These are phyloP conservation scores for Chlorospingus semifuscus DNA, from an alignment of 2,797 vertebrate species.

Conservation along the genomic window DNA sequence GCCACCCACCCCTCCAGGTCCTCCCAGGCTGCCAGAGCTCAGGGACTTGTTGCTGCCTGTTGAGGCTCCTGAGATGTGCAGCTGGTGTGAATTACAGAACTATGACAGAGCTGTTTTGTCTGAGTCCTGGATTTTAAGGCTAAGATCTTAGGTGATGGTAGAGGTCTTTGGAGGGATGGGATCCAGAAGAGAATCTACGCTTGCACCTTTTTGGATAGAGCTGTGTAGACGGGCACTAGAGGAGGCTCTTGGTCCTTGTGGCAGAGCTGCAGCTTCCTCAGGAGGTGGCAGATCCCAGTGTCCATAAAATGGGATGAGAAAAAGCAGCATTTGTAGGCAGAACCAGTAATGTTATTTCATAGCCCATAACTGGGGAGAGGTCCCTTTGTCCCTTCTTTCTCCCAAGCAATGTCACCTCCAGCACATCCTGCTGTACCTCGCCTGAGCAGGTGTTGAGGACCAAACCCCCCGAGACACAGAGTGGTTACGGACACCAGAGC, in stretches of 20 bases:
- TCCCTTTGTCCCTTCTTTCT: neutral
- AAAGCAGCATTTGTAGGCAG: neutral
- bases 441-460: neutral
- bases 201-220: neutral
- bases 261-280: neutral
- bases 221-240: neutral
- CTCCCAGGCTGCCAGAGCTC: neutral
- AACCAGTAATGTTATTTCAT: neutral
- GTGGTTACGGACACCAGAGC: neutral
- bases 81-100: neutral
- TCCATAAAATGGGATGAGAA: neutral
- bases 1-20: neutral
- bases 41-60: neutral
- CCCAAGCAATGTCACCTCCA: neutral
- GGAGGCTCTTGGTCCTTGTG: neutral
- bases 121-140: neutral
- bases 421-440: neutral
- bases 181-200: neutral
- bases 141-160: neutral
- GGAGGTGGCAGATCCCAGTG: neutral
- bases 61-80: neutral
- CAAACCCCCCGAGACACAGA: accelerated
- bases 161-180: neutral
- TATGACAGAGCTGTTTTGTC: neutral
- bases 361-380: neutral